These are phyloP conservation scores for Zhuqinia jingwanae DNA, from an alignment of 2,888 invertebrate species.

Conservation along the genomic window DNA sequence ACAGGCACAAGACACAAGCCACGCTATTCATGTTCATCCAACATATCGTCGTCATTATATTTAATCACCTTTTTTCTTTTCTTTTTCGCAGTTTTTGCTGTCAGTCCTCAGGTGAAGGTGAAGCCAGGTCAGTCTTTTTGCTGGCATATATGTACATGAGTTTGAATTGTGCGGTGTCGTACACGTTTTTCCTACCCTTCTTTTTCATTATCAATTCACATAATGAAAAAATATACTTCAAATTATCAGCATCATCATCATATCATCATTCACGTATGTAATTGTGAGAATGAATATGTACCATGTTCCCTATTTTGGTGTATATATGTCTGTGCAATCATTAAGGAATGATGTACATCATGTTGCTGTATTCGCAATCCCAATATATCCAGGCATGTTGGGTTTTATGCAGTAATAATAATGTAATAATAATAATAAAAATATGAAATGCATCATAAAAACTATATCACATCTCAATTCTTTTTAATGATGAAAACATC, in stretches of 20 bases:
- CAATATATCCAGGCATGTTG: too few species aligned
- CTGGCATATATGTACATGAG: constrained; percentile 7
- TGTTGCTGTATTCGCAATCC: too few species aligned
- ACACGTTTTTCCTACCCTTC: constrained; percentile 53
- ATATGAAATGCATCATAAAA: not conserved
- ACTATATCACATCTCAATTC: not conserved
- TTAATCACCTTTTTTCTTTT: constrained; percentile 60
- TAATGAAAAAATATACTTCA: constrained; percentile 11
- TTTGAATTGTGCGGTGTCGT: constrained; percentile 35
- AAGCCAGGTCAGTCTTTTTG: constrained; percentile 55
- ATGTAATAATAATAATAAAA: not conserved
- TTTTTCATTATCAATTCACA: constrained; percentile 26
- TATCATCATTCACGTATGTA: not conserved
- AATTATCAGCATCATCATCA: not conserved
- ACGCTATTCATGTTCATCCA: constrained; percentile 18
- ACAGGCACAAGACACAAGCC: not conserved
- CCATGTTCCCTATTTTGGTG: not conserved
- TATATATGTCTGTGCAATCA: not conserved
- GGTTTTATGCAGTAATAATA: not conserved
- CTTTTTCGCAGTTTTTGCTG: constrained; percentile 9
- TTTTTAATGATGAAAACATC: constrained; percentile 48
- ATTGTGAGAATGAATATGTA: not conserved
- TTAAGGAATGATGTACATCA: not conserved
- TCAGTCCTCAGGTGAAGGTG: constrained; percentile 54
- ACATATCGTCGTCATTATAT: constrained; percentile 58